These are phyloP conservation scores for Pseudochromis fuscus DNA, from an alignment of 2,797 vertebrate genomes.

Conservation along the genomic window DNA sequence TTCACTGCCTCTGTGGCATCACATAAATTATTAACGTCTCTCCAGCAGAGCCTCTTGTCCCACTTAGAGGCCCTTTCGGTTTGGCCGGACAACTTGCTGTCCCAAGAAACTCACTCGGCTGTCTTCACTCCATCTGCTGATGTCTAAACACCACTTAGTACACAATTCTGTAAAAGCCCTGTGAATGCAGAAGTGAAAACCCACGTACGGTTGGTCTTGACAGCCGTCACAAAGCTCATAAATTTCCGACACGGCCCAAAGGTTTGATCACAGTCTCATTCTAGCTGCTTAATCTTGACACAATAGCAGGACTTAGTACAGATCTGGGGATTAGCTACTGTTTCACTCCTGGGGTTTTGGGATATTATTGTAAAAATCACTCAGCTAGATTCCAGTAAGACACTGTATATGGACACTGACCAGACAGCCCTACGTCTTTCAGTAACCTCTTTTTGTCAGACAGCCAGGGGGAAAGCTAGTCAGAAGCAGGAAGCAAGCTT, in stretches of 20 bases:
- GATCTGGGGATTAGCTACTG: constrained; percentile 54
- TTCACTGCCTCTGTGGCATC: constrained; percentile 42
- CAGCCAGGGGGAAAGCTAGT: constrained; percentile 27
- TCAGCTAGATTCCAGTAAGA: constrained; percentile 37
- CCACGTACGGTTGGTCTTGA: constrained; percentile 1
- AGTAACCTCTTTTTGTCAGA: constrained; percentile 44
- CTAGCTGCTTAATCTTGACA: constrained; percentile 44
- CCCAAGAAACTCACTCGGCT: constrained; percentile 12
- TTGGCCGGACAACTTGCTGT: constrained; percentile 9
- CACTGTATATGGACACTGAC: constrained; percentile 35
- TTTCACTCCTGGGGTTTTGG: constrained; percentile 48
- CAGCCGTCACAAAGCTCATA: constrained; percentile 16
- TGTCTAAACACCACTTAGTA: constrained; percentile 2
- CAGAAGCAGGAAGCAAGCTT: constrained; percentile 31
- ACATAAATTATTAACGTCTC: constrained; percentile 48
- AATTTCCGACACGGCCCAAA: constrained; percentile 7
- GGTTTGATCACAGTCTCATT: constrained; percentile 37
- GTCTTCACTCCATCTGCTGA: constrained; percentile 1
- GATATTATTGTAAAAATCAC: constrained; percentile 45
- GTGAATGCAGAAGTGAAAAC: constrained; percentile 2
- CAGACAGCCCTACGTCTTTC: constrained; percentile 45
- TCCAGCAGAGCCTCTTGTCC: constrained; percentile 30
- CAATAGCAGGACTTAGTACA: constrained; percentile 39
- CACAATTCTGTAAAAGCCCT: not conserved
- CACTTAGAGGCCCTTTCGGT: constrained; percentile 12